A percentile compares a stretch with the other conserved stretches of the same genome.
These are phyloP conservation scores for Anguilla megastoma DNA, from an alignment of 2,797 vertebrate genomes.

Conservation along the genomic window DNA sequence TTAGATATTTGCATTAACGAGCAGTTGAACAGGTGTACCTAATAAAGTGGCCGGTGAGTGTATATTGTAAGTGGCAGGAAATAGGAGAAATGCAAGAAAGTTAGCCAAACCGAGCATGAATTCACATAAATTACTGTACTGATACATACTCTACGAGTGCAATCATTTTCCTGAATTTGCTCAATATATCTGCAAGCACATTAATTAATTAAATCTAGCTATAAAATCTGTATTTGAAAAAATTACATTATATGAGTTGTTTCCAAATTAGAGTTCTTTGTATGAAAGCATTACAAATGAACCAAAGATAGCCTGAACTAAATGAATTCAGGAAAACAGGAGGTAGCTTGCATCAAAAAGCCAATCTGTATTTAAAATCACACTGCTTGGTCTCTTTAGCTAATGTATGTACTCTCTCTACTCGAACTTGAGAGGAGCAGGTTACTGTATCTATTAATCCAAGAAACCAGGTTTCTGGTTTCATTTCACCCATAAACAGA, in stretches of 20 bases:
- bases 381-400: conserved; percentile 2
- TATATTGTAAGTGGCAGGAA: too few species aligned
- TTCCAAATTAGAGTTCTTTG: background rate
- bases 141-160: background rate
- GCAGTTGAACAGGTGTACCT: too few species aligned
- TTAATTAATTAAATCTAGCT: background rate
- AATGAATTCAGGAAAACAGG: background rate
- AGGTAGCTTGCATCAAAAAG: conserved; percentile 2
- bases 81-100: background rate
- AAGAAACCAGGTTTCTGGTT: background rate
- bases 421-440: background rate
- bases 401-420: background rate
- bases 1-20: too few species aligned
- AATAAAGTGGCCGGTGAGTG: too few species aligned
- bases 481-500: conserved; percentile 18
- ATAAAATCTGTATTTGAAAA: background rate
- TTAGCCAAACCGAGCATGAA: background rate
- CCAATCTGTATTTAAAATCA: conserved; percentile 15
- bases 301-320: background rate
- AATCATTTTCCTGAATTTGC: too few species aligned
- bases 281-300: background rate
- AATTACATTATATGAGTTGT: background rate
- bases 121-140: background rate
- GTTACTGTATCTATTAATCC: background rate
- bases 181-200: background rate